phyloP scores from a whole-genome alignment of 2,797 vertebrate genomes.

The Sparidentex hasta region DNA sequence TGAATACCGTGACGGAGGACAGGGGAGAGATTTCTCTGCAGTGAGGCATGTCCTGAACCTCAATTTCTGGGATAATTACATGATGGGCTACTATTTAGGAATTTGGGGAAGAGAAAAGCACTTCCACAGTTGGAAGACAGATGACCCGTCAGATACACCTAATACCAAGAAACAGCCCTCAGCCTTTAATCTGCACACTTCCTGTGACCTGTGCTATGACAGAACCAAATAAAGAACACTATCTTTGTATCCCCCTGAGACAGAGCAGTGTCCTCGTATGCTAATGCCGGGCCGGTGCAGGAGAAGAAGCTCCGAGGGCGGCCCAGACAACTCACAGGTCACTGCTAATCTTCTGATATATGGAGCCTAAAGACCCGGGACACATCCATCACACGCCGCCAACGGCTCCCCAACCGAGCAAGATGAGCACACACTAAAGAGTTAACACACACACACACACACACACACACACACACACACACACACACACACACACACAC shows the following conservation, averaged over 20 bases:
- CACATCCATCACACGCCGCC: constrained; percentile 83
- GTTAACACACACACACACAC: constrained; percentile 71
- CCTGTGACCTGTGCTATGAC: constrained; percentile 73
- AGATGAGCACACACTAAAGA: constrained; percentile 76
- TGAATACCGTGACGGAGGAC: constrained; percentile 59
- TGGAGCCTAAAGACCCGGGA: constrained; percentile 81
- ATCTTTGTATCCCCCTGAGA: constrained; percentile 80
- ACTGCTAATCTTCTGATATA: constrained; percentile 88
- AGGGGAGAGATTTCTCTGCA: constrained; percentile 49
- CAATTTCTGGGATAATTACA: constrained; percentile 76
- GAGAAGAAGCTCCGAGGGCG: constrained; percentile 78
- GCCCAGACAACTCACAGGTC: constrained; percentile 83
- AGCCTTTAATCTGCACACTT: constrained; percentile 80
- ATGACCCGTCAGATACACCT: constrained; percentile 79
- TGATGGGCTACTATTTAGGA: constrained; percentile 70
- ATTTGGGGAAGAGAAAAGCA: constrained; percentile 63
- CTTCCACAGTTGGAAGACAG: constrained; percentile 67
- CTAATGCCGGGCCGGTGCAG: constrained; percentile 78
- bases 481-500: constrained; percentile 73
- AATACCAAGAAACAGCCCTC: constrained; percentile 73
- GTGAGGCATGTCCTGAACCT: constrained; percentile 63
- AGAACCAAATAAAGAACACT: constrained; percentile 82
- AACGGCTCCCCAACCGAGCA: constrained; percentile 76
- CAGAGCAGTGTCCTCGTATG: constrained; percentile 79
- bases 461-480: constrained; percentile 74